phyloP scores from a whole-genome alignment of 2,113 vertebrate genomes.

The Psilopsiagon aurifrons region DNA sequence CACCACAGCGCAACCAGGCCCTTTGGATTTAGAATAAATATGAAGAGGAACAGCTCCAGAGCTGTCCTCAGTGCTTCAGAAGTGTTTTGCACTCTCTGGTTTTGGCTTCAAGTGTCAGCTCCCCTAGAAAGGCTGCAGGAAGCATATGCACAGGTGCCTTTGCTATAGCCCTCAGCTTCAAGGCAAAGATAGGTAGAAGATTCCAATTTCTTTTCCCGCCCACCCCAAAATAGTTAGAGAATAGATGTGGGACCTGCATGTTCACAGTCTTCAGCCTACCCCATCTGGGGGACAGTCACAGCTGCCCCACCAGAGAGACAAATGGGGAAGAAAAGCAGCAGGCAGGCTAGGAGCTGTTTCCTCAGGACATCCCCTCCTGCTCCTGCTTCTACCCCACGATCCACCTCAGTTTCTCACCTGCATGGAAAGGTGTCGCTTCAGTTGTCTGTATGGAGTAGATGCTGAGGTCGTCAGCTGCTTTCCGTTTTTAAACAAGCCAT shows the following conservation, averaged over 20 bases:
- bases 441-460: constrained; percentile 91
- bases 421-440: constrained; percentile 92
- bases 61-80: background rate
- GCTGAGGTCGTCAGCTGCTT: constrained; percentile 84
- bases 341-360: background rate
- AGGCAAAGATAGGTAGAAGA: background rate
- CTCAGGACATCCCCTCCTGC: background rate
- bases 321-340: background rate
- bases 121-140: background rate
- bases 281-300: background rate
- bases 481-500: constrained; percentile 78
- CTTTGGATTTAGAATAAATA: background rate
- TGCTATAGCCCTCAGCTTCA: background rate
- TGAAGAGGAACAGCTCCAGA: accelerated
- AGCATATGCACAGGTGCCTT: accelerated
- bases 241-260: background rate
- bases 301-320: background rate
- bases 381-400: background rate
- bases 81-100: accelerated
- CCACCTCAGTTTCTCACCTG: constrained; percentile 76
- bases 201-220: background rate
- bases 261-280: background rate
- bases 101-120: background rate
- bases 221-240: background rate
- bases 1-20: accelerated